A percentile compares a stretch with the other conserved stretches of the same genome.
phyloP scores from a whole-genome alignment of 2,113 vertebrate species.

The Procavia capensis region DNA sequence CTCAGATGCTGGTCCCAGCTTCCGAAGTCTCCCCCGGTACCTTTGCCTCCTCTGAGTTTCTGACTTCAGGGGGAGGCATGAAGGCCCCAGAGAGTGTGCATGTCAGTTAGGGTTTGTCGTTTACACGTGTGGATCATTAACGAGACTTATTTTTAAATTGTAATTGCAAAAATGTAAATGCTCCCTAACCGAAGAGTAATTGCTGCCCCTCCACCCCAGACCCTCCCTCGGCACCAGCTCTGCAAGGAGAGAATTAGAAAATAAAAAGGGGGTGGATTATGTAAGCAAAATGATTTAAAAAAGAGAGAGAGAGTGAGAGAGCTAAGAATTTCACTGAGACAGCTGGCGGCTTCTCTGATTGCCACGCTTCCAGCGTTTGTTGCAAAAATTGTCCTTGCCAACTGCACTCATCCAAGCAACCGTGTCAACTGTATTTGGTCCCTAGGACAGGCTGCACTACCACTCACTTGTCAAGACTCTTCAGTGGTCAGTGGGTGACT shows the following conservation, averaged over 20 bases:
- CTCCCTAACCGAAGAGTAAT: constrained; percentile 80
- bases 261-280: constrained; percentile 84
- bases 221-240: constrained; percentile 79
- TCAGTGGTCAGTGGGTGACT: not conserved
- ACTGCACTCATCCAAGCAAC: constrained; percentile 58
- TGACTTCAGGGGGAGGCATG: constrained; percentile 4
- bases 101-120: constrained; percentile 76
- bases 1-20: not conserved
- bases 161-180: constrained; percentile 84
- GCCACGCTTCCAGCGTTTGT: constrained; percentile 78
- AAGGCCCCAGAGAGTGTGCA: constrained; percentile 65
- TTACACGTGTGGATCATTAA: constrained; percentile 82
- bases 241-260: constrained; percentile 83
- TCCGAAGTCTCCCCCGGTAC: not conserved
- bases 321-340: constrained; percentile 81
- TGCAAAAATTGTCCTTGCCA: constrained; percentile 74
- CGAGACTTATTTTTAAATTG: constrained; percentile 83
- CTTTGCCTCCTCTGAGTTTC: not conserved
- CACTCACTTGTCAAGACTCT: not conserved
- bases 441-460: constrained; percentile 27
- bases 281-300: constrained; percentile 84
- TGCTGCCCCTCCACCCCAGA: constrained; percentile 78
- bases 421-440: constrained; percentile 62
- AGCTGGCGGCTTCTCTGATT: constrained; percentile 82
- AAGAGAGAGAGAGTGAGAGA: constrained; percentile 79